Evolutionary conservation across 1,140 invertebrate genomes (phyloP), one percentile per base, ranked within the genome.

Genomic region (Asbolus verrucosus): DNA sequence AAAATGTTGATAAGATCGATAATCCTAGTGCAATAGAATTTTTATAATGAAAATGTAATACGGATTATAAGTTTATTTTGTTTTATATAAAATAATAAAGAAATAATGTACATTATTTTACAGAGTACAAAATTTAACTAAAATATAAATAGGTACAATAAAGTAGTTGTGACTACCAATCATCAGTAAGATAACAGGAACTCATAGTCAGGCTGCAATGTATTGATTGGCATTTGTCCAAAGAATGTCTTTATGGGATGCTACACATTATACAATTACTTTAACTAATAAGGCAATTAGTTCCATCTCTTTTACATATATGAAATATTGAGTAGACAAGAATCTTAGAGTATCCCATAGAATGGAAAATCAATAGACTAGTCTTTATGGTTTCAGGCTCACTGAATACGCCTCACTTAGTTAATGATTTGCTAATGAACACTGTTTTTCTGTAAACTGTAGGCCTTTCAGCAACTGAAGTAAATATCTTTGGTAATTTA

Each of bases 1-100:
- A 88, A 30, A 86, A 90, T 76, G 81, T 89, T 14, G 85, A 87
- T 3, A 86, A 88, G 73, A 81, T 91, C 15, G 88, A 91, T 67
- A 81, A 86, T 73, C 84, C 86, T 69, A 78, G 77, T 59, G 83
- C 82, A 0, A 83, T 87, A 9, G 82, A 65, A 30, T 31, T 65
- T 13, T 65, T 65, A 21, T 65, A 65, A 65, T 39, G 38, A 63
- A 38, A 63, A 18, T 63, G 9, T 38, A 38, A n/a, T 21, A 39
- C 61, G 39, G 61, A 63, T 60, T 60, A 72, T 66, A 74, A 73
- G 21, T 72, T 59, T 71, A 66, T 75, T 79, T 78, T 79, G 77
- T 78, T 80, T 77, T 78, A 75, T 77, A 78, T 73, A 78, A 78
- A 80, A 78, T 77, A 77, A 74, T 76, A 77, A 69, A 73, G 67